These are phyloP conservation scores for Epicampocera succincta DNA, from an alignment of 2,888 invertebrate species.

Conservation along the genomic window DNA sequence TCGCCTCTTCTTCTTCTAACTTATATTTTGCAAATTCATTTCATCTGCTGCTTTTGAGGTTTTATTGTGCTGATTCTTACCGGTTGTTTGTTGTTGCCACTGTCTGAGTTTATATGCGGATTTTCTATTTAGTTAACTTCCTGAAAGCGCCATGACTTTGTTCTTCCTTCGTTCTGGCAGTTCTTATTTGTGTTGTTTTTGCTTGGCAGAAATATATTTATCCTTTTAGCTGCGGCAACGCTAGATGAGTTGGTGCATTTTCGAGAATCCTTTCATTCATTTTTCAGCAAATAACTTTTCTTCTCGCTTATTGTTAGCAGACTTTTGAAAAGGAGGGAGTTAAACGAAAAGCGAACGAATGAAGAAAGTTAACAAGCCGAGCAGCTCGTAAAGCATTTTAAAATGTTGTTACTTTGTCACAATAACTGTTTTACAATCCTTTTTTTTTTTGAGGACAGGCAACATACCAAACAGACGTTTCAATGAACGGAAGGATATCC, in stretches of 20 bases:
- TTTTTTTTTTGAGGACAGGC: constrained; percentile 38
- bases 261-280: constrained; percentile 41
- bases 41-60: constrained; percentile 31
- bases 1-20: too few relatives aligned
- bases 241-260: constrained; percentile 55
- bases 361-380: not conserved
- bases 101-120: constrained; percentile 18
- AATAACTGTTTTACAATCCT: constrained; percentile 50
- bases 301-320: constrained; percentile 14
- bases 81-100: not conserved
- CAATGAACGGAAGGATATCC: constrained; percentile 39
- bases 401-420: constrained; percentile 61
- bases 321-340: constrained; percentile 18
- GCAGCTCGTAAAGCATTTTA: constrained; percentile 49
- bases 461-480: not conserved
- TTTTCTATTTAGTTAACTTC: constrained; percentile 62
- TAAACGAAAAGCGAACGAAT: not conserved
- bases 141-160: constrained; percentile 56
- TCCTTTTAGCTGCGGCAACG: constrained; percentile 43
- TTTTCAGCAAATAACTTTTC: constrained; percentile 34
- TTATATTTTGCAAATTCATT: constrained; percentile 49
- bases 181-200: constrained; percentile 13
- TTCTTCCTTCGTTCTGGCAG: constrained; percentile 32
- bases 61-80: not conserved
- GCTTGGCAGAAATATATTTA: constrained; percentile 20